Percentiles rank a stretch among this genome's conserved stretches.
These are phyloP conservation scores for Colletes collaris DNA, from an alignment of 2,888 invertebrate species.

Conservation along the genomic window DNA sequence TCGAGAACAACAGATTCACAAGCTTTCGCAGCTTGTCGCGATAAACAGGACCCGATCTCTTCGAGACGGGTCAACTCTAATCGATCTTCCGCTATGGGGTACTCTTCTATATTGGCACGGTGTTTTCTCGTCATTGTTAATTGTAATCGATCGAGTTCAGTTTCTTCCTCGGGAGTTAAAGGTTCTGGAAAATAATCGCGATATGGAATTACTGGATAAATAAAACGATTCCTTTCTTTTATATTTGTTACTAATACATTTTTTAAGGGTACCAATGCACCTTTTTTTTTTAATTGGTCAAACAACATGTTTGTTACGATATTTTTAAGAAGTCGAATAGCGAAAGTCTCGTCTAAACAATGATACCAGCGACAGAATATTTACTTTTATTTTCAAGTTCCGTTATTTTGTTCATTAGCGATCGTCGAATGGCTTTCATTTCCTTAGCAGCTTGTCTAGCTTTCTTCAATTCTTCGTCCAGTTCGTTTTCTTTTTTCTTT, in stretches of 20 bases:
- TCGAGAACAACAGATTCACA: slow-evolving; percentile 42
- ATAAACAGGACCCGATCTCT: slow-evolving; percentile 44
- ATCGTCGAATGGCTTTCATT: slow-evolving; percentile 21
- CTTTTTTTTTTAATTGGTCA: no score
- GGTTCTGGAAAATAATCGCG: slow-evolving; percentile 16
- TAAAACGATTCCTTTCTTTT: no score
- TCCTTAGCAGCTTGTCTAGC: not conserved
- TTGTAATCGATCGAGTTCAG: slow-evolving; percentile 24
- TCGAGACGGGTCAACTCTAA: slow-evolving; percentile 37
- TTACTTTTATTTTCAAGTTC: slow-evolving; percentile 41
- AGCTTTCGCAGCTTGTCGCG: slow-evolving; percentile 43
- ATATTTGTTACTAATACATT: no score
- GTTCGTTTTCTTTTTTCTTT: not conserved
- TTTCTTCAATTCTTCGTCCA: slow-evolving; percentile 8
- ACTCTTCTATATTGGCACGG: slow-evolving; percentile 12
- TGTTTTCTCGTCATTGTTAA: slow-evolving; percentile 13
- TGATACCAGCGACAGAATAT: no score
- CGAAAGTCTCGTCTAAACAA: no score
- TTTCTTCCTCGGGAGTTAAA: slow-evolving; percentile 32
- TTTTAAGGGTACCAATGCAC: no score
- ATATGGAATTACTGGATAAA: no score
- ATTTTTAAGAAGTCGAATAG: no score
- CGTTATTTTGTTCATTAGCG: slow-evolving; percentile 11
- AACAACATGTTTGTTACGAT: no score
- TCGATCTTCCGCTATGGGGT: slow-evolving; percentile 25